Percentiles rank a stretch among this genome's conserved stretches.
Conservation (phyloP, 2,113 vertebrate genomes). For the Oryctolagus cuniculus region DNA sequence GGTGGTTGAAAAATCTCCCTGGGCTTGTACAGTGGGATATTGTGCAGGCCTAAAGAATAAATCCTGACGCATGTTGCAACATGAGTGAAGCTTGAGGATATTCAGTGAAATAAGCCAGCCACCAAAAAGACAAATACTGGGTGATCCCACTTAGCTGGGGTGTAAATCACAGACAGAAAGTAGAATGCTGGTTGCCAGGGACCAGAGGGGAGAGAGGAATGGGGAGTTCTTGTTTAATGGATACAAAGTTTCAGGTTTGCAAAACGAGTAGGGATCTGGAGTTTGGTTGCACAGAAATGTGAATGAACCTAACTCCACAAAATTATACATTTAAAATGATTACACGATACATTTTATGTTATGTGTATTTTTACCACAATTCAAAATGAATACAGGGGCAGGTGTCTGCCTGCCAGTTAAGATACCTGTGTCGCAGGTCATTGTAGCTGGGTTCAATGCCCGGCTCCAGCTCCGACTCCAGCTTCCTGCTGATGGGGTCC, state of each 20-base stretch:
- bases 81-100: neutral
- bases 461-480: too few relatives aligned
- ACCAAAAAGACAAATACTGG: neutral
- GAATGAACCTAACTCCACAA: neutral
- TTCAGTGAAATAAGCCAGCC: neutral
- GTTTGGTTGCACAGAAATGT: neutral
- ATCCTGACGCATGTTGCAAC: neutral
- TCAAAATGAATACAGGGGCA: neutral
- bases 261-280: neutral
- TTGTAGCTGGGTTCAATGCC: too few relatives aligned
- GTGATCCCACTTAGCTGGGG: too few relatives aligned
- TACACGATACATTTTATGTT: neutral
- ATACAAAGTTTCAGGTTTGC: neutral
- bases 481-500: too few relatives aligned
- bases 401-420: too few relatives aligned
- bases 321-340: neutral
- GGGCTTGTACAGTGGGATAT: neutral
- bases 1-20: neutral
- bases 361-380: neutral
- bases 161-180: neutral
- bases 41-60: neutral
- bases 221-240: neutral
- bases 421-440: too few relatives aligned
- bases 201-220: rapidly evolving
- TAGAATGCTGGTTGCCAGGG: neutral